Percentiles rank a stretch among this genome's conserved stretches.
Conservation (phyloP, 2,797 vertebrate genomes). For the Rhinoraja longicauda region DNA sequence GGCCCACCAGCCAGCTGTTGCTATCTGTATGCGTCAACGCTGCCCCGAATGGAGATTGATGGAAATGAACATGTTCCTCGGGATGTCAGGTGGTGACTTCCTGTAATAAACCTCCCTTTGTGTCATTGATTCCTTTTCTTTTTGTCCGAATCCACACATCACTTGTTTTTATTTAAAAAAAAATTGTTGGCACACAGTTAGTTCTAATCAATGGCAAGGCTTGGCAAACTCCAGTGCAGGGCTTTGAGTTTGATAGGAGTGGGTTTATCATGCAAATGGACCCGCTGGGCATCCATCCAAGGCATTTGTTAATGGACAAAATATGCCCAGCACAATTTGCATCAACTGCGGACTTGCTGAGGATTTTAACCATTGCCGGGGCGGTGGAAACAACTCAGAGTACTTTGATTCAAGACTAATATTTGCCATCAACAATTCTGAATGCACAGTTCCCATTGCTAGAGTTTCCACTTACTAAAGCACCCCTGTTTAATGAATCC, state of each 20-base stretch:
- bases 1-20: slow-evolving; percentile 29
- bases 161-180: not conserved
- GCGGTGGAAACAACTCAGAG: not conserved
- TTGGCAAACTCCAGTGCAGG: slow-evolving; percentile 4
- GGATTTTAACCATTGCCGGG: not conserved
- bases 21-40: slow-evolving; percentile 35
- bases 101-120: slow-evolving; percentile 35
- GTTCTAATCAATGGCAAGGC: not conserved
- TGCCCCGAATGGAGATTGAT: slow-evolving; percentile 33
- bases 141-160: slow-evolving; percentile 19
- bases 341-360: slow-evolving; percentile 15
- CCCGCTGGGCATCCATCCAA: slow-evolving; percentile 17
- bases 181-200: slow-evolving; percentile 2
- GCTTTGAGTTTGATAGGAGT: slow-evolving; percentile 8
- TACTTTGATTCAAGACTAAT: not conserved
- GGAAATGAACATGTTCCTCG: slow-evolving; percentile 21
- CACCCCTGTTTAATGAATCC: not conserved
- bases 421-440: too few species aligned
- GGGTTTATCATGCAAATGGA: slow-evolving; percentile 35
- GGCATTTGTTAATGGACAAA: slow-evolving; percentile 30
- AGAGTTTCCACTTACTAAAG: not conserved
- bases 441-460: not conserved
- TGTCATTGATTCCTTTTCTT: slow-evolving; percentile 11
- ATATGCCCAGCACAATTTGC: slow-evolving; percentile 10
- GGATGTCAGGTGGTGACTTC: slow-evolving; percentile 35